Evolutionary conservation across 37 sponge, comb jelly and placozoan species (phyloP).

Genomic region (Hormiphora californensis): DNA sequence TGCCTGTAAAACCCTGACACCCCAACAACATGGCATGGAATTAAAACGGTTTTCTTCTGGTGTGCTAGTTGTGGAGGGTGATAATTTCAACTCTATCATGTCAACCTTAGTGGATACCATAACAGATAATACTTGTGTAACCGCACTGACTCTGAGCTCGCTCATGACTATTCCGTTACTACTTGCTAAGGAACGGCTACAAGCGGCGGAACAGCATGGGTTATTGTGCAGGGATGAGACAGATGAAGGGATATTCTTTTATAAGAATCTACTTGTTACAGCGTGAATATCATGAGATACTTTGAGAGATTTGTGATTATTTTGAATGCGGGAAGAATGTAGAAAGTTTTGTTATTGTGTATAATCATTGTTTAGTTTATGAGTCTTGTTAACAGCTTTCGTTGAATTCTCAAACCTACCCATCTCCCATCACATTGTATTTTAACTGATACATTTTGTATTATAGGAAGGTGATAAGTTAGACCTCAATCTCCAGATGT

Average conservation of each 20-base stretch:
- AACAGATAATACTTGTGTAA: neutral
- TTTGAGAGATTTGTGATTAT: no score
- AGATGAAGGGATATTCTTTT: constrained; percentile 90
- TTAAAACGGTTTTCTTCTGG: constrained; percentile 36
- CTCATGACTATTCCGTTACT: constrained; percentile 33
- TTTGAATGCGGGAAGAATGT: no score
- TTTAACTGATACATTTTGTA: no score
- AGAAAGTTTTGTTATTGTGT: no score
- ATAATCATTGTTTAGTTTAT: no score
- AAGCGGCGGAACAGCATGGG: constrained; percentile 72
- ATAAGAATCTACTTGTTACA: constrained; percentile 70
- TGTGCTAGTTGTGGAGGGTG: constrained; percentile 48
- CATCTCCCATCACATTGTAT: no score
- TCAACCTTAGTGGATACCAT: neutral
- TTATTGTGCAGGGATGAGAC: constrained; percentile 85
- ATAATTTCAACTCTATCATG: constrained; percentile 52
- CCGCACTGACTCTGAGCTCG: neutral
- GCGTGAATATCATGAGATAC: constrained; percentile 40
- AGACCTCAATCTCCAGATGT: no score
- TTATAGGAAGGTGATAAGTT: no score
- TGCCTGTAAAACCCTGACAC: constrained; percentile 65
- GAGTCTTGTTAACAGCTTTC: no score
- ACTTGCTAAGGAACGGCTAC: constrained; percentile 25
- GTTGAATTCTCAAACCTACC: no score
- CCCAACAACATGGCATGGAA: constrained; percentile 42